Evolutionary conservation across 2,113 vertebrate genomes (phyloP).

Genomic region (Microcebus ravelobensis): DNA sequence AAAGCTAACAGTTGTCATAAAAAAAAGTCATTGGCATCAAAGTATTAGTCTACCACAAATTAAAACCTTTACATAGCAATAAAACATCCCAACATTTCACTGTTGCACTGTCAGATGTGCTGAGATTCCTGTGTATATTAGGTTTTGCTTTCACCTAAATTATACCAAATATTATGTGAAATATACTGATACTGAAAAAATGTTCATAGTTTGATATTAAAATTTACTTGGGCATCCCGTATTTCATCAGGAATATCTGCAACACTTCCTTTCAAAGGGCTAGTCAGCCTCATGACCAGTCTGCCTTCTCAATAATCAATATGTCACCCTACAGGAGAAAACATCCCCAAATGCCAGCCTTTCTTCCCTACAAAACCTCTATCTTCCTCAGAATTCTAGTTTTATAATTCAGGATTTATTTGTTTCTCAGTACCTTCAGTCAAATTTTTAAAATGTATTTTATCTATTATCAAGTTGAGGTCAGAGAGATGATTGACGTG

Average conservation of each 20-base stretch:
- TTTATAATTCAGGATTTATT: neutral
- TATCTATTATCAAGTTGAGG: neutral
- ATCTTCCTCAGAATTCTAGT: neutral
- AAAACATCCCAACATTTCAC: conserved; percentile 9
- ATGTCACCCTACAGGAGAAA: neutral
- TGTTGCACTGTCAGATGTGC: neutral
- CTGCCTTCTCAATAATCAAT: neutral
- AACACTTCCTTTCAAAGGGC: neutral
- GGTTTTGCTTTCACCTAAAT: neutral
- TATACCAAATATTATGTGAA: neutral
- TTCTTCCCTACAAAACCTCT: neutral
- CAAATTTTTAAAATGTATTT: neutral
- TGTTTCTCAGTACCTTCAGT: neutral
- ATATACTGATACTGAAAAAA: neutral
- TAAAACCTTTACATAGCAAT: conserved; percentile 43
- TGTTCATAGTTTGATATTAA: neutral
- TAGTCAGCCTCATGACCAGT: neutral
- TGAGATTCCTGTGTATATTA: neutral
- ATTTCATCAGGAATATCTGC: neutral
- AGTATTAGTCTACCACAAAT: conserved; percentile 46
- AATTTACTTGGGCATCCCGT: neutral
- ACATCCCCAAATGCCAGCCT: neutral
- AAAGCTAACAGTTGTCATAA: conserved; percentile 48
- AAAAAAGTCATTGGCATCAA: conserved; percentile 35
- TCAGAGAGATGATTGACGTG: neutral